phyloP scores from a whole-genome alignment of 2,888 invertebrate species.

The Heliconius ethilla region DNA sequence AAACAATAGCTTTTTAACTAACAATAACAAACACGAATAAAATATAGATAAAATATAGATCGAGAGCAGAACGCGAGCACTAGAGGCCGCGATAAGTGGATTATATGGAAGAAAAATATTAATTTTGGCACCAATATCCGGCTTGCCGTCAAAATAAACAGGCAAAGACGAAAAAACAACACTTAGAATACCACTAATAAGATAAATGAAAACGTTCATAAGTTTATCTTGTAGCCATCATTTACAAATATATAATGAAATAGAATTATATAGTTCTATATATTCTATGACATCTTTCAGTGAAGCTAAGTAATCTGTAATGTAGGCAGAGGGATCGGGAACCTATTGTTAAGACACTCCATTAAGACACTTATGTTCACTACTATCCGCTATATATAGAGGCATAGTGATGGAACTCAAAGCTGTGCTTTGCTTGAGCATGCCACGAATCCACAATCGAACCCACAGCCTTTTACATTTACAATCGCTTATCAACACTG shows the following conservation, averaged over 20 bases:
- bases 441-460: not conserved
- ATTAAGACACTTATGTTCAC: no score
- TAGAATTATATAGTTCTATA: no score
- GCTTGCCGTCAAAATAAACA: constrained; percentile 28
- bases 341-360: no score
- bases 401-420: not conserved
- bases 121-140: constrained; percentile 37
- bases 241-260: not conserved
- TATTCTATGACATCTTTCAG: no score
- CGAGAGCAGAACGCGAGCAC: not conserved
- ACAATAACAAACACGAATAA: constrained; percentile 3
- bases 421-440: no score
- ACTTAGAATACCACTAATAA: constrained; percentile 5
- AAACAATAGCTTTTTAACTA: not conserved
- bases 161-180: constrained; percentile 23
- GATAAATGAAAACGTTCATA: constrained; percentile 16
- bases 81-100: constrained; percentile 30
- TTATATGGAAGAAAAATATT: constrained; percentile 33
- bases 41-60: not conserved
- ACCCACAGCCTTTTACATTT: not conserved
- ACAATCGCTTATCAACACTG: not conserved
- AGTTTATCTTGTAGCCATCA: not conserved
- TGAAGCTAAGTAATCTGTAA: no score
- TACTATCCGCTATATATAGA: no score
- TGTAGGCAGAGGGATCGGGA: no score